Evolutionary conservation across 2,113 vertebrate species (phyloP), one percentile per base, ranked within the genome.

Genomic region (Polyodon spathula): DNA sequence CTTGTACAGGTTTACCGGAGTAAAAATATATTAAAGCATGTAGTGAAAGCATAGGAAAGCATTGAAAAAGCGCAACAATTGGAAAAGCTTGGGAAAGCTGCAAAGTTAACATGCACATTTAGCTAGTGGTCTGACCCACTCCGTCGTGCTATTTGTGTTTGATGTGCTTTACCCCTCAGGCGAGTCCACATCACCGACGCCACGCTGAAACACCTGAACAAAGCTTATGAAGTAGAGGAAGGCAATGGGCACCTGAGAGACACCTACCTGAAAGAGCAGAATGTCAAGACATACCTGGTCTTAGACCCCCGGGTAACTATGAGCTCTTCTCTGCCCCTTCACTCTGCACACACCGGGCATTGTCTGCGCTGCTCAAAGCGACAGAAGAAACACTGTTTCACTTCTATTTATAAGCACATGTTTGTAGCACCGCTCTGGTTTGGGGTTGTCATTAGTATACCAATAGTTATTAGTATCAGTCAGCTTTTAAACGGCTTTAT

Each of bases 151-250:
- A 53, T 16, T 58, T 0, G 54, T 7, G 11, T 40, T 52, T 15
- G 12, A 17, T 4, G 67, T 62, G 2, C 10, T 43, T 15, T 40
- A 1, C 0, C 16, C 58, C 38, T 17, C 67, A 98, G 95, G 53
- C 94, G 96, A 5, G 96, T 99, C 11, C 96, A 99, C 75, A 98
- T 99, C 84, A 98, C 96, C 1, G 94, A 97, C 73, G 92, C 95
- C 0, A 99, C 96, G 0, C 78, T 98, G 68, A 96, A 88, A 62
- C 93, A 98, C 76, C 78, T 99, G 52, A 94, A 92, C 80, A 92
- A 90, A 75, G 93, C 92, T 0, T 99, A 98, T 0, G 93, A 93
- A 69, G 96, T 99, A 63, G 96, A 99, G 71, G 94, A 97, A 0
- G 96, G 95, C 8, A 84, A 92, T 0, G 96, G 96, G 44, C 87